Evolutionary conservation across 1,140 invertebrate species (phyloP), one percentile per base, ranked within the genome.

Genomic region (Neocloeon triangulifer): DNA sequence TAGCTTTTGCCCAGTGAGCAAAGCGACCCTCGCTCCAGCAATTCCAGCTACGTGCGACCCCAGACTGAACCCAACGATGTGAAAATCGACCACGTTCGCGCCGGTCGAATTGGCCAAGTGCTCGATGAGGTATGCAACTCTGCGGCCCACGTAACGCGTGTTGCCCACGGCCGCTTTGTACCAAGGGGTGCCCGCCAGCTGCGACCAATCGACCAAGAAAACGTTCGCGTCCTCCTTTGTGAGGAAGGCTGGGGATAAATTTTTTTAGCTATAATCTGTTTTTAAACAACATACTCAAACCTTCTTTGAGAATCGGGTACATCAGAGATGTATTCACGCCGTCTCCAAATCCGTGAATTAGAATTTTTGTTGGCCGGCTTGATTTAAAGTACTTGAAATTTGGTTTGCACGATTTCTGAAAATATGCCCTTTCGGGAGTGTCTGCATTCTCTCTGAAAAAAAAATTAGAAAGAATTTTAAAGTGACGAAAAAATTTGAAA

Each of bases 261-360:
- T 29, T 16, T n/a, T 10, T 2, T 10, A 16, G n/a, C 3, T 6
- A 3, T 9, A 29, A 16, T 29, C 27, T 9, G n/a, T n/a, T n/a
- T 14, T 5, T 16, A 14, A 12, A 16, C 10, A 9, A 25, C 3
- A 6, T 29, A 8, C 17, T 30, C 32, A 34, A 27, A 45, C 44
- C 41, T 19, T 44, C 41, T 33, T 34, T 42, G 5, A 49, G 35
- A 3, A 42, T 19, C 10, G 46, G 43, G 21, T 40, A 39, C 43
- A 49, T 45, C 8, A 40, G 32, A n/a, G 47, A 49, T 20, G 43
- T 36, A 4, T 36, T 33, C 5, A 33, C 37, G 32, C 36, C 41
- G 32, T 49, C 47, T 2, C 43, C 46, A 28, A 49, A 49, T 15
- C 47, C 47, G 28, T 49, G 47, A 9, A 49, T 41, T 10, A 49